Percentiles rank a stretch among this genome's conserved stretches.
Evolutionary conservation across 2,797 vertebrate species (phyloP).

Genomic region (Poecilia picta): DNA sequence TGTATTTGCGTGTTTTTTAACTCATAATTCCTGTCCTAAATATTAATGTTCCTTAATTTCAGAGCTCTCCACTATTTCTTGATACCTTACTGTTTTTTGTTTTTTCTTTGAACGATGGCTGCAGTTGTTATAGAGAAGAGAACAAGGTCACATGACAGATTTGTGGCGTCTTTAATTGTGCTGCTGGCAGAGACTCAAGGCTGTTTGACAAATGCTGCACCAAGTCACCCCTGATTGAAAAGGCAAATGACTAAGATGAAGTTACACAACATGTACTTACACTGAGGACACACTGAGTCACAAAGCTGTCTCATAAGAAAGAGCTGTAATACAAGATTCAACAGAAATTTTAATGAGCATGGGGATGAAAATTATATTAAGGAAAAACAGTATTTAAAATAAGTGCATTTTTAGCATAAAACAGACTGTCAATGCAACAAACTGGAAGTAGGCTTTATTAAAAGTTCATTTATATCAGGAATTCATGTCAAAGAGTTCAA

Average conservation of each 20-base stretch:
- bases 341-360: not conserved
- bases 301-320: not conserved
- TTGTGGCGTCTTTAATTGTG: constrained; percentile 9
- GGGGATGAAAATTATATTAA: not conserved
- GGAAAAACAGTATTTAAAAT: not conserved
- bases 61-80: not conserved
- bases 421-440: not conserved
- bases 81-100: not conserved
- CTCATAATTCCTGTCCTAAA: not conserved
- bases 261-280: not conserved
- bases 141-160: constrained; percentile 9
- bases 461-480: not conserved
- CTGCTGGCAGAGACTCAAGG: constrained; percentile 5
- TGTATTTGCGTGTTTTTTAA: not conserved
- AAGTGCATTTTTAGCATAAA: not conserved
- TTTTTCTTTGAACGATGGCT: not conserved
- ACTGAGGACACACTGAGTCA: not conserved
- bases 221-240: constrained; percentile 46
- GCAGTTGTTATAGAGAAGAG: constrained; percentile 15
- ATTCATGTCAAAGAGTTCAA: not conserved
- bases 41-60: not conserved
- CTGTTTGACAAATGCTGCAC: constrained; percentile 20
- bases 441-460: not conserved
- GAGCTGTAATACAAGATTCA: not conserved
- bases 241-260: constrained; percentile 27